Conservation (phyloP, 2,113 vertebrate species). For the Gnathonemus echidnorhynchus region DNA sequence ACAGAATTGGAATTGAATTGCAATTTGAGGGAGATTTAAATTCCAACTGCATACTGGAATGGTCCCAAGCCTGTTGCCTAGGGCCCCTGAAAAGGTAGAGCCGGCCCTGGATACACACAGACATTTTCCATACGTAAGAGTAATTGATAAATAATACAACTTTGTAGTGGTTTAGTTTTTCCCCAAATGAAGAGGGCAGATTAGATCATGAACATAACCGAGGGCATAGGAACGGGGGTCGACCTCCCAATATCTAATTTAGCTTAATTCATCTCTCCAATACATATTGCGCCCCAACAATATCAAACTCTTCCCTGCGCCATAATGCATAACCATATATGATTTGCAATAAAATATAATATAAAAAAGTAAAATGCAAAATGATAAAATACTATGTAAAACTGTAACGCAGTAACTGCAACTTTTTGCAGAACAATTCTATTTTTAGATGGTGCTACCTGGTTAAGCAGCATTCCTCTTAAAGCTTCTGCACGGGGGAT, state of each 20-base stretch:
- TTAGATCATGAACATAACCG: not conserved
- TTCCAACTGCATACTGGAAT: too few species aligned
- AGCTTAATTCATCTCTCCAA: not conserved
- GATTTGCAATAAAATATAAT: not conserved
- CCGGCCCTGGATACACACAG: not conserved
- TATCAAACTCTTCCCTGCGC: not conserved
- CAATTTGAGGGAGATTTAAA: too few species aligned
- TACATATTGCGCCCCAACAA: not conserved
- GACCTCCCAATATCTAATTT: not conserved
- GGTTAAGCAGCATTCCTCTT: not conserved
- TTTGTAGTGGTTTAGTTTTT: not conserved
- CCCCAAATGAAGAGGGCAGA: not conserved
- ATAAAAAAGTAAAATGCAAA: not conserved
- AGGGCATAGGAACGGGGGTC: not conserved
- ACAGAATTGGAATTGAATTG: too few species aligned
- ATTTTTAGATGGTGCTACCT: not conserved
- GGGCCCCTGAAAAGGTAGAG: not conserved
- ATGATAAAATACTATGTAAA: not conserved
- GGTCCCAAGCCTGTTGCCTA: too few species aligned
- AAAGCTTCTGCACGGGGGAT: not conserved
- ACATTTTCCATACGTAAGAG: not conserved
- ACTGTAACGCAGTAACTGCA: not conserved
- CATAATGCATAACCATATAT: not conserved
- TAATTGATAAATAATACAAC: not conserved
- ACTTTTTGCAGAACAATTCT: not conserved